Conservation (phyloP, 2,888 invertebrate species). For the Eristalinus aeneus region DNA sequence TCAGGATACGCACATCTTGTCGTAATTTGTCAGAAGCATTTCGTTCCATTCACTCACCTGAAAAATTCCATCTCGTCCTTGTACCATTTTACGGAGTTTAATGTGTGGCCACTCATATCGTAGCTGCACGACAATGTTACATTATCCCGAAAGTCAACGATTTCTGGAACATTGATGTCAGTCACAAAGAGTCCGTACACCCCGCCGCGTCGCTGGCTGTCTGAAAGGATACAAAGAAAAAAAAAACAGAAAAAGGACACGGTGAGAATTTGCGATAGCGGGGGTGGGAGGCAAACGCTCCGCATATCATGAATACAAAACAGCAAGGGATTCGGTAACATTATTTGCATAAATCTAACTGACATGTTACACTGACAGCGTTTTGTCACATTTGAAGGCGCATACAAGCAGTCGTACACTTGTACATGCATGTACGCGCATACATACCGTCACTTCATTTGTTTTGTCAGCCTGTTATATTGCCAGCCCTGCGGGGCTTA, state of each 20-base stretch:
- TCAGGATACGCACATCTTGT: conserved; percentile 17
- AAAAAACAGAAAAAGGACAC: conserved; percentile 15
- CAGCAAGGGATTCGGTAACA: conserved; percentile 62
- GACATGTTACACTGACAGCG: conserved; percentile 67
- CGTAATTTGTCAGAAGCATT: conserved; percentile 53
- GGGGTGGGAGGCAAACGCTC: conserved; percentile 13
- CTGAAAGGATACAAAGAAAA: conserved; percentile 70
- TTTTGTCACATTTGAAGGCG: conserved; percentile 62
- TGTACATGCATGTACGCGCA: background rate
- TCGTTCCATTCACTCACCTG: conserved; percentile 76
- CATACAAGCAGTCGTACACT: background rate
- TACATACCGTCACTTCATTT: conserved; percentile 57
- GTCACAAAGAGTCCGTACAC: conserved; percentile 78
- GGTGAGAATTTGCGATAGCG: background rate
- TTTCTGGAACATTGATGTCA: conserved; percentile 81
- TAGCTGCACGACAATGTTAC: conserved; percentile 81
- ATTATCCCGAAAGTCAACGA: conserved; percentile 81
- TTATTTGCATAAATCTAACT: conserved; percentile 71
- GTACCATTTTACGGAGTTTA: conserved; percentile 83
- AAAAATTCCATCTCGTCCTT: conserved; percentile 82
- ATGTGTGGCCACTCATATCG: conserved; percentile 81
- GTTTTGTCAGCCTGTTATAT: conserved; percentile 30
- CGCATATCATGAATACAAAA: conserved; percentile 69
- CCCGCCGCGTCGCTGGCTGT: conserved; percentile 72
- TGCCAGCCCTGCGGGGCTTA: conserved; percentile 39